Evolutionary conservation across 2,888 invertebrate species (phyloP).

Genomic region (Harmothoe impar): DNA sequence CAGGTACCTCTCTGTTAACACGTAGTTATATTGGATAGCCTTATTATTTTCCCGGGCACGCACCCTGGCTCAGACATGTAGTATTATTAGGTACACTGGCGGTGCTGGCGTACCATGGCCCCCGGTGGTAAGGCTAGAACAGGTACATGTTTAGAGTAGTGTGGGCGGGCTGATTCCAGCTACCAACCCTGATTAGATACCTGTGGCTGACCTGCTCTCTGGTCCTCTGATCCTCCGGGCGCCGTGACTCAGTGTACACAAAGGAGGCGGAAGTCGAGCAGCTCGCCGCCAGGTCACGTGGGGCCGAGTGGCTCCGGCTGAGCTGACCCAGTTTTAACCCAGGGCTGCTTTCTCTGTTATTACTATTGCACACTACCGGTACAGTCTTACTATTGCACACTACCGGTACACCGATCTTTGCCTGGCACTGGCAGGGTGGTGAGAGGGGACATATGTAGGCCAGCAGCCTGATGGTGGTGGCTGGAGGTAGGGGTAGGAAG

Average conservation of each 20-base stretch:
- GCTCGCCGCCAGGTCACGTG: slow-evolving; percentile 28
- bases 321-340: slow-evolving; percentile 50
- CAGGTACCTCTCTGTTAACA: no score
- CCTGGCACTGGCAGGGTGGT: background rate
- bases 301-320: slow-evolving; percentile 14
- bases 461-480: background rate
- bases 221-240: slow-evolving; percentile 27
- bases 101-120: no score
- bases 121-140: no score
- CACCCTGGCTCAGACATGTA: no score
- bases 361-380: background rate
- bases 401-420: background rate
- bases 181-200: slow-evolving; percentile 36
- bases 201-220: slow-evolving; percentile 17
- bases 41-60: no score
- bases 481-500: background rate
- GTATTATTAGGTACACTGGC: no score
- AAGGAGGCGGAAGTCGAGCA: slow-evolving; percentile 33
- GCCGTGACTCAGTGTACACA: slow-evolving; percentile 51
- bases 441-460: slow-evolving; percentile 5
- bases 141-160: no score
- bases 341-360: background rate
- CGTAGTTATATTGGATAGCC: no score
- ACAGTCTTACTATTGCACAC: background rate
- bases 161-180: background rate